A percentile compares a stretch with the other conserved stretches of the same genome.
Evolutionary conservation across 2,888 invertebrate genomes (phyloP).

Genomic region (Zygaena filipendulae): DNA sequence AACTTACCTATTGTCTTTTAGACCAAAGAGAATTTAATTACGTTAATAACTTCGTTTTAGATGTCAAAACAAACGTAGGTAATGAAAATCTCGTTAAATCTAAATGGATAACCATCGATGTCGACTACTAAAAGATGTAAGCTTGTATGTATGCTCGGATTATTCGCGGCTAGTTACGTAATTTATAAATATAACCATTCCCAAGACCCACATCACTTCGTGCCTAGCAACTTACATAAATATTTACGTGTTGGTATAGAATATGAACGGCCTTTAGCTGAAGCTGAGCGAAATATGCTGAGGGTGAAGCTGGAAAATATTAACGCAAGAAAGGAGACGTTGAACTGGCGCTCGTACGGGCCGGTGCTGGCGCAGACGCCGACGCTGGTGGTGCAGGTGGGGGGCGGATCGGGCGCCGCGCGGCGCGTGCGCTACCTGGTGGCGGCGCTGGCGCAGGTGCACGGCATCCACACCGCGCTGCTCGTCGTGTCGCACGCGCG

Average conservation of each 20-base stretch:
- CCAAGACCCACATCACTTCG: too few relatives aligned
- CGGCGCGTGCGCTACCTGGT: constrained; percentile 27
- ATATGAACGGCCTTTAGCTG: constrained; percentile 9
- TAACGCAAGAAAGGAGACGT: constrained; percentile 21
- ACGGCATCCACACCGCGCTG: constrained; percentile 21
- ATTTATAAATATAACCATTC: constrained; percentile 4
- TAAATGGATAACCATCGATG: too few relatives aligned
- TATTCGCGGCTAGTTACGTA: constrained; percentile 7
- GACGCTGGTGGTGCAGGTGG: constrained; percentile 25
- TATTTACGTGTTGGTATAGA: constrained; percentile 6
- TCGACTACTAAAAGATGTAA: too few relatives aligned
- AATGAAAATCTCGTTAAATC: too few relatives aligned
- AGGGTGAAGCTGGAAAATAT: constrained; percentile 16
- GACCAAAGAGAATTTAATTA: too few relatives aligned
- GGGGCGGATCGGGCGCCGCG: constrained; percentile 20
- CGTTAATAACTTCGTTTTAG: too few relatives aligned
- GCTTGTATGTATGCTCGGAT: too few relatives aligned
- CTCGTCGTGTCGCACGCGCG: constrained; percentile 36
- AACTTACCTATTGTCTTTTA: too few relatives aligned
- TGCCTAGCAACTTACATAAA: constrained; percentile 14
- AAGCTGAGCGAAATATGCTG: constrained; percentile 7
- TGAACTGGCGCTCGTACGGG: constrained; percentile 19
- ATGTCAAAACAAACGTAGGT: too few relatives aligned
- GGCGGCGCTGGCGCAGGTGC: constrained; percentile 26
- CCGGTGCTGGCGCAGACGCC: constrained; percentile 18